Conservation (phyloP, 2,888 invertebrate genomes). For the Alloplasta piceator region DNA sequence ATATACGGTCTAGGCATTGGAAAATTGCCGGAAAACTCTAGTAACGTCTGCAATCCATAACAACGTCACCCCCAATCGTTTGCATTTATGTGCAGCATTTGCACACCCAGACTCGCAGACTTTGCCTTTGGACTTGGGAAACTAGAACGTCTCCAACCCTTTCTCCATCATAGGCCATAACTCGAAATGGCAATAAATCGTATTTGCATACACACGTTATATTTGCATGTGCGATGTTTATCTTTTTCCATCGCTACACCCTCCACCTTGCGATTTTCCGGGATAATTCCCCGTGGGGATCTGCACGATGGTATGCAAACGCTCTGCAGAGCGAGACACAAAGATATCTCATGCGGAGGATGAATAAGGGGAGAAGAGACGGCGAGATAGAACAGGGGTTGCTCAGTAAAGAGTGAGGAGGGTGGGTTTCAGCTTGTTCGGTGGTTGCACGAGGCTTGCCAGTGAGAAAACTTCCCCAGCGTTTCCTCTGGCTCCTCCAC, state of each 20-base stretch:
- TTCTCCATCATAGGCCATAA: slow-evolving; percentile 1
- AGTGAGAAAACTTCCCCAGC: slow-evolving; percentile 30
- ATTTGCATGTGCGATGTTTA: slow-evolving; percentile 48
- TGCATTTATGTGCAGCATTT: neutral
- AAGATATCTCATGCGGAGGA: slow-evolving; percentile 20
- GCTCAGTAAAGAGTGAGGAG: slow-evolving; percentile 59
- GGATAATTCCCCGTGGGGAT: slow-evolving; percentile 71
- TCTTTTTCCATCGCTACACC: slow-evolving; percentile 54
- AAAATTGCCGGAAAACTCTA: no score
- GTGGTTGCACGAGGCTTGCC: slow-evolving; percentile 53
- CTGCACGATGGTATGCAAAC: slow-evolving; percentile 75
- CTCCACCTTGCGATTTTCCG: slow-evolving; percentile 73
- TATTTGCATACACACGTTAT: slow-evolving; percentile 35
- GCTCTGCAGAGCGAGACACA: slow-evolving; percentile 50
- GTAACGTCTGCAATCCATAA: slow-evolving; percentile 5
- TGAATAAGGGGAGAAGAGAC: slow-evolving; percentile 38
- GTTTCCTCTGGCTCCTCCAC: slow-evolving; percentile 29
- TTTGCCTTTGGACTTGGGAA: neutral
- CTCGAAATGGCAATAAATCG: slow-evolving; percentile 1
- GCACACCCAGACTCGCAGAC: neutral
- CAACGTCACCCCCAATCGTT: neutral
- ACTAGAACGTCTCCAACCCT: neutral
- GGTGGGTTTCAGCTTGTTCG: slow-evolving; percentile 60
- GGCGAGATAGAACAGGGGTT: slow-evolving; percentile 59
- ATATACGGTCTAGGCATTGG: neutral